Conservation (phyloP, 2,797 vertebrate genomes). For the Poecilia velifera region DNA sequence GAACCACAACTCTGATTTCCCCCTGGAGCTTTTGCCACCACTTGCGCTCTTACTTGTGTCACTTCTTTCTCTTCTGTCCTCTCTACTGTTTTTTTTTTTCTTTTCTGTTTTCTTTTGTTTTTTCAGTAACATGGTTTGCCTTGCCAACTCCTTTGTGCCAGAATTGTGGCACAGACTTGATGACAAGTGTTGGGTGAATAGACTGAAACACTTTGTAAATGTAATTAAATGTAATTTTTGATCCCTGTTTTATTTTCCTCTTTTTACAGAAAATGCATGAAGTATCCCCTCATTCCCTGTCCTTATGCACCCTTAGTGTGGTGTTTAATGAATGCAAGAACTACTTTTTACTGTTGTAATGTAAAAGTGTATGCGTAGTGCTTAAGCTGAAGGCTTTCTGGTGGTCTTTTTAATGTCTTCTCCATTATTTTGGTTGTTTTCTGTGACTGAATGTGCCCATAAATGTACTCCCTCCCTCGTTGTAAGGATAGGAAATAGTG, state of each 20-base stretch:
- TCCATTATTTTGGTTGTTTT: conserved; percentile 56
- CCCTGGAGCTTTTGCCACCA: conserved; percentile 77
- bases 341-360: conserved; percentile 87
- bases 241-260: conserved; percentile 46
- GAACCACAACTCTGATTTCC: conserved; percentile 69
- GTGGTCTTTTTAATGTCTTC: conserved; percentile 75
- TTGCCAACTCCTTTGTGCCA: conserved; percentile 84
- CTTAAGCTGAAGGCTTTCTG: conserved; percentile 83
- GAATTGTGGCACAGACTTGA: conserved; percentile 78
- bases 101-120: conserved; percentile 11
- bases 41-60: conserved; percentile 80
- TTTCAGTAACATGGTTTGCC: conserved; percentile 79
- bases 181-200: conserved; percentile 80
- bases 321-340: conserved; percentile 85
- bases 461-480: conserved; percentile 52
- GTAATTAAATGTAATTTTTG: conserved; percentile 83
- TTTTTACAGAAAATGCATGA: conserved; percentile 83
- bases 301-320: conserved; percentile 74
- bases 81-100: conserved; percentile 16
- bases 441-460: conserved; percentile 72
- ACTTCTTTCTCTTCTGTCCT: conserved; percentile 43
- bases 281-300: conserved; percentile 50
- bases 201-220: conserved; percentile 84
- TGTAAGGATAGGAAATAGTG: conserved; percentile 65
- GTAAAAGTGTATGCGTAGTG: conserved; percentile 85